Base-by-base conservation (phyloP, 2,888 invertebrate species). In the Tiliacea aurago region DNA sequence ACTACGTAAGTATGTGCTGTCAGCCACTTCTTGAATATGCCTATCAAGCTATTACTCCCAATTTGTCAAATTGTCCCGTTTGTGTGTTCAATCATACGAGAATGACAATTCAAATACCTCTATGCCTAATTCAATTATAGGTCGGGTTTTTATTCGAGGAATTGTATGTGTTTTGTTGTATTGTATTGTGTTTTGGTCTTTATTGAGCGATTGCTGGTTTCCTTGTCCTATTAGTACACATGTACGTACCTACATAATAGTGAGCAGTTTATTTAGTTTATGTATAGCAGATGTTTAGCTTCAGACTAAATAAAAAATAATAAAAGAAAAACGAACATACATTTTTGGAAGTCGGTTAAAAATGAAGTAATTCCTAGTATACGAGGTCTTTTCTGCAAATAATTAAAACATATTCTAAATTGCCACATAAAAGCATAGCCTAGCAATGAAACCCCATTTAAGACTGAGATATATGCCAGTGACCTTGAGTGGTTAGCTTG, bases 61-160 rank as follows among this genome's bases (percentile, higher is more conserved):
- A 94, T 95, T 94, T 94, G 91, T 91, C 94, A 94, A 94, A 93
- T 90, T 87, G 89, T 84, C 84, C 86, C 90, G 91, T 87, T 86
- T 85, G 87, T 86, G 87, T 83, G 86, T 87, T 90, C 92, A 90
- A 90, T 91, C 90, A 86, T 84, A 65, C 80, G 76, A 73, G 76
- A 72, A 87, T 87, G 90, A 89, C 88, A 84, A 80, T 84, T 83
- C 86, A 87, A 88, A 88, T 87, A 83, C 68, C 76, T 76, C 76
- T 73, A 66, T 73, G 72, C 77, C 70, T 87, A 85, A 90, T 89
- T 90, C 86, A 89, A 90, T 90, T 84, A 80, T 13, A 43, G 78
- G 58, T 11, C 58, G 33, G 41, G 59, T 84, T 80, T 80, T 81
- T 81, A 80, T 75, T 69, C 64, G 68, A 37, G 6, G 62, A 49